Percentiles rank a stretch among this genome's conserved stretches.
phyloP scores from a whole-genome alignment of 2,888 invertebrate genomes.

The Sarcophaga subvicina region DNA sequence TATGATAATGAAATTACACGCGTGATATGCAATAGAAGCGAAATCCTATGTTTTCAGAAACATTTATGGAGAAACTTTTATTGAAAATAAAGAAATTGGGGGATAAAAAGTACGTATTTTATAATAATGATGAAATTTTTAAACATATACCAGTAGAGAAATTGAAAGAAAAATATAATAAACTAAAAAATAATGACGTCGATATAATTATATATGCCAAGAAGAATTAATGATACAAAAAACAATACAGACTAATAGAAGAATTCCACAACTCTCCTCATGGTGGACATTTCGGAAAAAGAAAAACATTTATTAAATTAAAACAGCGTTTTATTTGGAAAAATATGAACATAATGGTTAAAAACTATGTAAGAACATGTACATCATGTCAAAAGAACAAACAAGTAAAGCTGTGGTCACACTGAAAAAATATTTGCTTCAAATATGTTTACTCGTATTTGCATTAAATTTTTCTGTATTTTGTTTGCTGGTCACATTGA shows the following conservation, averaged over 20 bases:
- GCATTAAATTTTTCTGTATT: too few species aligned
- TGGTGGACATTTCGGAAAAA: slow-evolving; percentile 13
- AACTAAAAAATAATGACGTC: slow-evolving; percentile 3
- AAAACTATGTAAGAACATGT: neutral
- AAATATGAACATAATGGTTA: slow-evolving; percentile 24
- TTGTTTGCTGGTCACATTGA: too few species aligned
- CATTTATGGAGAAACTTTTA: neutral
- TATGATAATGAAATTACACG: slow-evolving; percentile 11
- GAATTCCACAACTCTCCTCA: slow-evolving; percentile 19
- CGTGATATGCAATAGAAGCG: slow-evolving; percentile 3
- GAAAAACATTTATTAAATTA: slow-evolving; percentile 17
- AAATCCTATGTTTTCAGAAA: slow-evolving; percentile 1
- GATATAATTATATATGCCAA: slow-evolving; percentile 24
- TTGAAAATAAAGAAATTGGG: neutral
- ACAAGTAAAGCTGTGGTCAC: neutral
- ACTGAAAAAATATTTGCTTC: too few species aligned
- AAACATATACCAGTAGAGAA: slow-evolving; percentile 6
- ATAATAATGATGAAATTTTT: slow-evolving; percentile 5
- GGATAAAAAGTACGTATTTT: neutral
- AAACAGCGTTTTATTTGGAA: slow-evolving; percentile 12
- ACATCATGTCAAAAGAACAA: neutral
- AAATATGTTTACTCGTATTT: too few species aligned
- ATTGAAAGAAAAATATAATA: slow-evolving; percentile 22
- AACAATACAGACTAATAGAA: slow-evolving; percentile 4
- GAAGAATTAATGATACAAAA: slow-evolving; percentile 13